A percentile compares a stretch with the other conserved stretches of the same genome.
phyloP scores from a whole-genome alignment of 2,113 vertebrate species.

The Platycercus adscitus region DNA sequence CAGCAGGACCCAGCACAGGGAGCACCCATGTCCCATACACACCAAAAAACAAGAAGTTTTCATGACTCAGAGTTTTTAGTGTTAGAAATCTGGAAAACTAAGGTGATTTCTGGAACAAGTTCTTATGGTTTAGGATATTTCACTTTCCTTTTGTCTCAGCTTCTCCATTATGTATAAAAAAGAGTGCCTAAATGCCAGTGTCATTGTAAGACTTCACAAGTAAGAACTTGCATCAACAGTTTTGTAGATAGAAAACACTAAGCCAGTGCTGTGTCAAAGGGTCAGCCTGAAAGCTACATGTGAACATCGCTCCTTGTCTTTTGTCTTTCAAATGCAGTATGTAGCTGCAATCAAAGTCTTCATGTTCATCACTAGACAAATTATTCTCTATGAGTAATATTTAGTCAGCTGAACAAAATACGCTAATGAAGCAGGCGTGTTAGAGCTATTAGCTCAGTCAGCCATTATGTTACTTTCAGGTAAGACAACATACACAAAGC shows the following conservation, averaged over 20 bases:
- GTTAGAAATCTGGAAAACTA: not conserved
- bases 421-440: not conserved
- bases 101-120: not conserved
- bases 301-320: not conserved
- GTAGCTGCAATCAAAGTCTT: not conserved
- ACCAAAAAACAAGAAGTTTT: not conserved
- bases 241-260: not conserved
- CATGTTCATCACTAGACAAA: not conserved
- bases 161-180: not conserved
- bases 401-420: not conserved
- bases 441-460: not conserved
- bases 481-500: not conserved
- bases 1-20: not conserved
- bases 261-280: not conserved
- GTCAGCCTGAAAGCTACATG: not conserved
- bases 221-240: not conserved
- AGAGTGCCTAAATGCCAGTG: not conserved
- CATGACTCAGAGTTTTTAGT: not conserved
- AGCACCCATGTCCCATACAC: rapidly evolving
- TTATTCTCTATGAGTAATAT: not conserved
- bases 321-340: not conserved
- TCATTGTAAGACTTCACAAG: not conserved
- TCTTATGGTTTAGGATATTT: not conserved
- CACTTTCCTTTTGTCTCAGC: not conserved
- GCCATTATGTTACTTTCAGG: not conserved